Base-by-base conservation (phyloP, 2,888 invertebrate species). In the Stenurella melanura region DNA sequence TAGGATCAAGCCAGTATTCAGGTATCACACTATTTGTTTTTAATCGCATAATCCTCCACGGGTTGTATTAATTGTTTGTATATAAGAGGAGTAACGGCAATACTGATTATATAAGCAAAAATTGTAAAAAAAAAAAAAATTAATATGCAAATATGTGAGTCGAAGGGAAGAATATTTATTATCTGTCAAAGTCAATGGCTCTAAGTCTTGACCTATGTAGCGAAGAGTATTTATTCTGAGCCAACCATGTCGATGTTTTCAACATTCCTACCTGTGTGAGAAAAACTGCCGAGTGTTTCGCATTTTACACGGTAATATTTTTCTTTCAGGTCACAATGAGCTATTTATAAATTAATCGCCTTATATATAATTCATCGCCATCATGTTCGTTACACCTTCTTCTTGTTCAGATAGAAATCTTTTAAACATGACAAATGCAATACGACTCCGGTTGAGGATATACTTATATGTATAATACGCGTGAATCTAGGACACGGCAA, bases 401-500 rank as follows among this genome's bases (percentile, higher is more conserved):
- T 50, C 50, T 50, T n/a, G n/a, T 50, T 50, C n/a, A 50, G 50
- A 50, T 15, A 42, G 42, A 42, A 42, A 42, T 42, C 42, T 42
- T 42, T 42, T 42, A 50, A 50, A 50, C 50, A 50, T 50, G 50
- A 50, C 50, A 15, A n/a, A 50, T 50, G 50, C 50, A 50, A 15
- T 50, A n/a, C 50, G 50, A 50, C 50, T 50, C 50, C 15, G 7
- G n/a, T 50, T 50, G 15, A 64, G 64, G 42, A 64, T 15, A 64
- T 38, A 64, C 42, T 18, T 42, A 64, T 64, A 38, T 19, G 64
- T 17, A 42, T 64, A 19, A 64, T 18, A 64, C 19, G 12, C 5
- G 64, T 64, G 42, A 42, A 64, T 64, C 64, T 64, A 64, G 64
- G 64, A 64, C 64, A 21, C 64, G 42, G 64, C 42, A 64, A 64